These are phyloP conservation scores for Corythaeola cristata DNA, from an alignment of 2,113 vertebrate species.

Conservation along the genomic window DNA sequence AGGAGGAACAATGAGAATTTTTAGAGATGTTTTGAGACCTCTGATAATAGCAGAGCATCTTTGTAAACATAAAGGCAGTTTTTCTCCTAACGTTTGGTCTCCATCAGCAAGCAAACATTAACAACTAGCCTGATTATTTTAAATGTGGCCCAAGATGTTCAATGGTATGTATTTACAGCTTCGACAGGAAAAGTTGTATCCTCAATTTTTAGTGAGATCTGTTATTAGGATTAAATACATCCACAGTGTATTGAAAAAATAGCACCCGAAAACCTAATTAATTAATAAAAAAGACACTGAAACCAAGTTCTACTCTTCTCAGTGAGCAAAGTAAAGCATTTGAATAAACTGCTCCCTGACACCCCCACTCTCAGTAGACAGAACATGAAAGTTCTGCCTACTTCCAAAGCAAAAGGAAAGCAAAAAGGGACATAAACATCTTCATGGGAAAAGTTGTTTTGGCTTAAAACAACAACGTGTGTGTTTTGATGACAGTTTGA, in stretches of 20 bases:
- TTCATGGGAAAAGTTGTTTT: neutral
- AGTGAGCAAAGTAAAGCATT: neutral
- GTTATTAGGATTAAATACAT: neutral
- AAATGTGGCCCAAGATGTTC: neutral
- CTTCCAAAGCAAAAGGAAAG: neutral
- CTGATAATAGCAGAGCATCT: neutral
- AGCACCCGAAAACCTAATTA: neutral
- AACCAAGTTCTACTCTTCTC: neutral
- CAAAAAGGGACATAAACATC: neutral
- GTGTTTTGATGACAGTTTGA: neutral
- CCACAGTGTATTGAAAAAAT: neutral
- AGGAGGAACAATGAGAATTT: neutral
- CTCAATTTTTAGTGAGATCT: neutral
- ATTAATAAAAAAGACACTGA: neutral
- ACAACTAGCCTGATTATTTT: neutral
- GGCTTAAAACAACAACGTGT: neutral
- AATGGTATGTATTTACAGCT: rapidly evolving
- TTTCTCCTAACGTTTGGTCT: neutral
- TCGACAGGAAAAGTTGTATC: neutral
- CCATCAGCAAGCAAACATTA: neutral
- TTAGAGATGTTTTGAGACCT: neutral
- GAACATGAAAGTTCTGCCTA: neutral
- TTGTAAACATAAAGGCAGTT: neutral
- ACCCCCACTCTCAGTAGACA: rapidly evolving
- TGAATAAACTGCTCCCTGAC: neutral